These are phyloP conservation scores for Alethe diademata DNA, from an alignment of 2,113 vertebrate species.

Conservation along the genomic window DNA sequence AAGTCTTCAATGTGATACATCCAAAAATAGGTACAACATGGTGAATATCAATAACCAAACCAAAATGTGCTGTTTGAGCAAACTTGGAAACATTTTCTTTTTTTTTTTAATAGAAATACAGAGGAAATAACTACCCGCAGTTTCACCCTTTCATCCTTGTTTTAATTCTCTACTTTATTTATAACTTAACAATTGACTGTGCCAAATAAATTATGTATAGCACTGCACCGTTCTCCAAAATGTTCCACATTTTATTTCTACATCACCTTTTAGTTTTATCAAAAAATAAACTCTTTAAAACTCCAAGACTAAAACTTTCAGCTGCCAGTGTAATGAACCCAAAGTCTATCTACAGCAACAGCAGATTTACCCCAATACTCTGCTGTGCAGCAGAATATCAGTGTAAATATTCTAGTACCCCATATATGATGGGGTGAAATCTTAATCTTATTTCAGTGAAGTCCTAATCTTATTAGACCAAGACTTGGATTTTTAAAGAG, in stretches of 20 bases:
- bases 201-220: constrained; percentile 36
- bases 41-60: constrained; percentile 18
- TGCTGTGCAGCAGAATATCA: background rate
- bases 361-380: background rate
- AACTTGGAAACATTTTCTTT: background rate
- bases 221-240: background rate
- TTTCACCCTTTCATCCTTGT: constrained; percentile 3
- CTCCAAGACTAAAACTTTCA: background rate
- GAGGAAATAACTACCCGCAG: background rate
- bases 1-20: background rate
- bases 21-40: background rate
- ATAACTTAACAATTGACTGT: constrained; percentile 24
- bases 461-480: background rate
- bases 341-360: background rate
- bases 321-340: background rate
- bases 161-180: constrained; percentile 40
- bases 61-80: constrained; percentile 13
- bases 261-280: background rate
- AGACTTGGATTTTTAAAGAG: background rate
- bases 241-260: background rate
- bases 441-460: background rate
- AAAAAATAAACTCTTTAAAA: background rate
- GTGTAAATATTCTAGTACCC: background rate
- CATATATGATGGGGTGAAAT: background rate
- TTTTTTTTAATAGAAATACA: background rate